A percentile compares a stretch with the other conserved stretches of the same genome.
These are phyloP conservation scores for Microplitis mediator DNA, from an alignment of 1,140 invertebrate genomes.

Conservation along the genomic window DNA sequence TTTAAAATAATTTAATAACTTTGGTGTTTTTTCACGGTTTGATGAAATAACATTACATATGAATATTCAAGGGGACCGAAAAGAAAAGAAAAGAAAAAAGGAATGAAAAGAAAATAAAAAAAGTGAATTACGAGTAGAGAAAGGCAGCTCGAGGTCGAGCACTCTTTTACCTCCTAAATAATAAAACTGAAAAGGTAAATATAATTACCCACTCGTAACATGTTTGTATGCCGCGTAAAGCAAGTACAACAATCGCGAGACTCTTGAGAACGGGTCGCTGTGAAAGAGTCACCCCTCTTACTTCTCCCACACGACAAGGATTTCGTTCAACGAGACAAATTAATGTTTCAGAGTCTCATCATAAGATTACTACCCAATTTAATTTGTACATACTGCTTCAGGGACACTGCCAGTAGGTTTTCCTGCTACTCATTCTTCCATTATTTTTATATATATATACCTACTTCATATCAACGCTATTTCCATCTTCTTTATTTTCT, in stretches of 20 bases:
- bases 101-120: not conserved
- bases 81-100: too few species aligned
- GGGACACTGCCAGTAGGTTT: not conserved
- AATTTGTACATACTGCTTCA: constrained; percentile 27
- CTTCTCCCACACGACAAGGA: not conserved
- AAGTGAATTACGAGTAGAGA: constrained; percentile 16
- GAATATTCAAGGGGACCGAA: not conserved
- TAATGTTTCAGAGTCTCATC: constrained; percentile 29
- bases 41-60: not conserved
- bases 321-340: constrained; percentile 29
- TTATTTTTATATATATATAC: not conserved
- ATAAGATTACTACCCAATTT: constrained; percentile 34
- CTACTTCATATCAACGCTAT: too few species aligned
- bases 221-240: constrained; percentile 42
- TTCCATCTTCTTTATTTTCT: too few species aligned
- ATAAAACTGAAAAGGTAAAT: constrained; percentile 53
- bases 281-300: constrained; percentile 32
- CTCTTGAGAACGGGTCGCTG: constrained; percentile 41
- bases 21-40: not conserved
- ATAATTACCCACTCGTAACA: constrained; percentile 50
- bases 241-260: constrained; percentile 44
- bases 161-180: constrained; percentile 42
- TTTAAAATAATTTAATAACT: not conserved
- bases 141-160: constrained; percentile 9
- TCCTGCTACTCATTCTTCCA: not conserved